phyloP scores from a whole-genome alignment of 2,113 vertebrate genomes.

The Argyrosomus japonicus region DNA sequence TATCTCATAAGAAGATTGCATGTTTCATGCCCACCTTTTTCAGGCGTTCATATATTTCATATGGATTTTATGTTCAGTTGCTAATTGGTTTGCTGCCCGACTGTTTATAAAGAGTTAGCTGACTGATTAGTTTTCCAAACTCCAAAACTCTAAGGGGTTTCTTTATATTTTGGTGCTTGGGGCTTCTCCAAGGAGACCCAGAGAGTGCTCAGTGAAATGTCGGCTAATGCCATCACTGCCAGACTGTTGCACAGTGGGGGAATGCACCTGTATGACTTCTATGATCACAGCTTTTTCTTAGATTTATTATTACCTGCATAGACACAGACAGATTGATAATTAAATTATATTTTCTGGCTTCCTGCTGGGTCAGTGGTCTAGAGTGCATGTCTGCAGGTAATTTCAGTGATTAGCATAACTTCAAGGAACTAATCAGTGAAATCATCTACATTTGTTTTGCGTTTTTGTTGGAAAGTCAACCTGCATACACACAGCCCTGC shows the following conservation, averaged over 20 bases:
- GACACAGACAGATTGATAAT: conserved; percentile 29
- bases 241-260: conserved; percentile 8
- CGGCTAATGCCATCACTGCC: conserved; percentile 7
- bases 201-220: conserved; percentile 25
- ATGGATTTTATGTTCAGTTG: neutral
- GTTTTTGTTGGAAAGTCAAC: conserved; percentile 21
- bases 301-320: conserved; percentile 27
- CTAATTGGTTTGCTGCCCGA: neutral
- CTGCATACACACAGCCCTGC: neutral
- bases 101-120: conserved; percentile 18
- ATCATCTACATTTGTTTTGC: conserved; percentile 53
- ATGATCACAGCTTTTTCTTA: conserved; percentile 20
- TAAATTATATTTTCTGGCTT: conserved; percentile 33
- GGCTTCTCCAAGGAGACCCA: conserved; percentile 31
- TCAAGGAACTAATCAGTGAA: conserved; percentile 55
- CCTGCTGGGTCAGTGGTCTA: conserved; percentile 36
- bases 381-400: conserved; percentile 27
- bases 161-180: conserved; percentile 9
- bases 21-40: neutral
- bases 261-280: conserved; percentile 8
- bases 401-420: conserved; percentile 58
- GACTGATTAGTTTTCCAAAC: conserved; percentile 19
- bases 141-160: neutral
- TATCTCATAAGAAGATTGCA: neutral
- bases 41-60: neutral